Percentiles rank a stretch among this genome's conserved stretches.
These are phyloP conservation scores for Platycheirus rosarum DNA, from an alignment of 2,888 invertebrate species.

Conservation along the genomic window DNA sequence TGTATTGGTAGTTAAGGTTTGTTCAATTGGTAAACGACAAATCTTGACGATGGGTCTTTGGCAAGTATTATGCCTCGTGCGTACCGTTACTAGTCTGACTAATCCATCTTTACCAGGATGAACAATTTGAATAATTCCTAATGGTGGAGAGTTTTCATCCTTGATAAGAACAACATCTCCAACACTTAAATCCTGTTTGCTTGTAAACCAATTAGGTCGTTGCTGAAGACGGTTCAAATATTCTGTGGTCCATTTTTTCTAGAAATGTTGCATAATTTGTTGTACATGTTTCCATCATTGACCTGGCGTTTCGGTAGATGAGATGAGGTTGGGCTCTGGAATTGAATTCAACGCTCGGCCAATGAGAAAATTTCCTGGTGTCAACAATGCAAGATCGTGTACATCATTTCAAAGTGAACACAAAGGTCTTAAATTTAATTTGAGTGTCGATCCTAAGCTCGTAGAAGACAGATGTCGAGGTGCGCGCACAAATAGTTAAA, in stretches of 20 bases:
- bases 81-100: neutral
- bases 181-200: neutral
- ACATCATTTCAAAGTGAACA: slow-evolving; percentile 62
- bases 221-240: neutral
- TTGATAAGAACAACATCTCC: slow-evolving; percentile 11
- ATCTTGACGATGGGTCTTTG: neutral
- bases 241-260: neutral
- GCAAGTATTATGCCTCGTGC: slow-evolving; percentile 1
- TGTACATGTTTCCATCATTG: neutral
- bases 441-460: too few species aligned
- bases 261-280: neutral
- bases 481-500: too few species aligned
- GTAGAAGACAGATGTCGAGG: too few species aligned
- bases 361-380: neutral
- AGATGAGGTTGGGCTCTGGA: neutral
- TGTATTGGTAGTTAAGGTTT: neutral
- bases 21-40: slow-evolving; percentile 2
- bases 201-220: slow-evolving; percentile 1
- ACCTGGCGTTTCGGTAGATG: neutral
- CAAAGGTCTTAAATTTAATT: slow-evolving; percentile 77
- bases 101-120: slow-evolving; percentile 7
- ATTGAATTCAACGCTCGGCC: neutral
- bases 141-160: slow-evolving; percentile 16
- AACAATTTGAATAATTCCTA: neutral
- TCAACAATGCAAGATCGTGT: slow-evolving; percentile 10